phyloP scores from a whole-genome alignment of 2,797 vertebrate species.

The Epinephelus malabaricus region DNA sequence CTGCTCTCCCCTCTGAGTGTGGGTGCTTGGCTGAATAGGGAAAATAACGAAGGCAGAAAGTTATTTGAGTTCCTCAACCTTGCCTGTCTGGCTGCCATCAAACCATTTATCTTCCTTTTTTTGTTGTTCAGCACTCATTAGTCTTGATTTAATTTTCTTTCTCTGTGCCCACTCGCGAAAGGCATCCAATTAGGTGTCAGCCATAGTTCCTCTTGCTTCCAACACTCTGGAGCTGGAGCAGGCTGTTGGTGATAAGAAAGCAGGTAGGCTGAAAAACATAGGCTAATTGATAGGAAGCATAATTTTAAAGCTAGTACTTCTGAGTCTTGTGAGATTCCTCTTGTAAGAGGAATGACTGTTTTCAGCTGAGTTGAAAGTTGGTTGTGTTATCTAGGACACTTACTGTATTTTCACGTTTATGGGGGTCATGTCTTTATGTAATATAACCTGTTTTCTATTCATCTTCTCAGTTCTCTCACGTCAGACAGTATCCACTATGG shows the following conservation, averaged over 20 bases:
- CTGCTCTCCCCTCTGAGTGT: conserved; percentile 3
- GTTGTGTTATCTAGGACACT: not conserved
- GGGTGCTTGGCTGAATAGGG: conserved; percentile 57
- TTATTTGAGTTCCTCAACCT: conserved; percentile 75
- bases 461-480: not conserved
- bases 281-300: conserved; percentile 49
- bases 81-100: conserved; percentile 68
- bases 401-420: not conserved
- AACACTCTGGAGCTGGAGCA: conserved; percentile 32
- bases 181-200: conserved; percentile 75
- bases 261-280: conserved; percentile 52
- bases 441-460: not conserved
- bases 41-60: conserved; percentile 69
- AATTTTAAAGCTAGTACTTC: not conserved
- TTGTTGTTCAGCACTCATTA: conserved; percentile 82
- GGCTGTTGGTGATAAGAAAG: conserved; percentile 42
- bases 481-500: not conserved
- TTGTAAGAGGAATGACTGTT: not conserved
- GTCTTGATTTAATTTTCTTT: conserved; percentile 81
- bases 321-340: not conserved
- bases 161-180: conserved; percentile 63
- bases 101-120: conserved; percentile 81
- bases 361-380: not conserved
- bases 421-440: not conserved
- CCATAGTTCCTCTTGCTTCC: conserved; percentile 34